Conservation (phyloP, 1,140 invertebrate species). For the Euglossa dilemma region DNA sequence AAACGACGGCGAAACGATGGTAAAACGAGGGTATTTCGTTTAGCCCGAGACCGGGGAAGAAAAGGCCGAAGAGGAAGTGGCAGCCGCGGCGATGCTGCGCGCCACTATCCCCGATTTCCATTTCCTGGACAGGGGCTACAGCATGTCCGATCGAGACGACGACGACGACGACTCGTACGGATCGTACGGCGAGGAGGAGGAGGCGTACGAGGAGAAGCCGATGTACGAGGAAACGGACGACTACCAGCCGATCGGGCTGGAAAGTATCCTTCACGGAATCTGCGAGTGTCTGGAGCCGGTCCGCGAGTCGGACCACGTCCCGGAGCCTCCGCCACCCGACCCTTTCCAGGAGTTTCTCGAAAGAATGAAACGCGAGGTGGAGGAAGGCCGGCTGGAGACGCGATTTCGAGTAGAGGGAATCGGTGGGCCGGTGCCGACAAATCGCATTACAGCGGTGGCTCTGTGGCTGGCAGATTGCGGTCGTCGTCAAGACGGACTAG, state of each 20-base stretch:
- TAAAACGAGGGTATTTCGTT: not conserved
- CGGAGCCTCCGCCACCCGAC: conserved; percentile 42
- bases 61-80: too few species aligned
- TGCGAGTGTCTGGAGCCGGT: conserved; percentile 53
- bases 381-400: conserved; percentile 40
- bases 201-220: not conserved
- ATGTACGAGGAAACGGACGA: conserved; percentile 13
- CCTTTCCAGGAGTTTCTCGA: conserved; percentile 67
- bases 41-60: too few species aligned
- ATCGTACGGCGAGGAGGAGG: conserved; percentile 16
- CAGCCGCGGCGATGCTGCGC: not conserved
- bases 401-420: conserved; percentile 73
- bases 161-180: conserved; percentile 34
- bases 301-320: conserved; percentile 21
- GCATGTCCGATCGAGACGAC: not conserved
- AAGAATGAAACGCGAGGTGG: conserved; percentile 70
- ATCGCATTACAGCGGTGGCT: conserved; percentile 69
- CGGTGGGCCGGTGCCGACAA: conserved; percentile 70
- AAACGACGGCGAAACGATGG: too few species aligned
- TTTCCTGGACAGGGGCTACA: not conserved
- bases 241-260: conserved; percentile 44
- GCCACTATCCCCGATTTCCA: not conserved
- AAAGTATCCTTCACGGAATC: conserved; percentile 43
- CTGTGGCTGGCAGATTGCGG: conserved; percentile 76
- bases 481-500: conserved; percentile 73